These are phyloP conservation scores for Nebria ingens DNA, from an alignment of 1,140 invertebrate species.

Conservation along the genomic window DNA sequence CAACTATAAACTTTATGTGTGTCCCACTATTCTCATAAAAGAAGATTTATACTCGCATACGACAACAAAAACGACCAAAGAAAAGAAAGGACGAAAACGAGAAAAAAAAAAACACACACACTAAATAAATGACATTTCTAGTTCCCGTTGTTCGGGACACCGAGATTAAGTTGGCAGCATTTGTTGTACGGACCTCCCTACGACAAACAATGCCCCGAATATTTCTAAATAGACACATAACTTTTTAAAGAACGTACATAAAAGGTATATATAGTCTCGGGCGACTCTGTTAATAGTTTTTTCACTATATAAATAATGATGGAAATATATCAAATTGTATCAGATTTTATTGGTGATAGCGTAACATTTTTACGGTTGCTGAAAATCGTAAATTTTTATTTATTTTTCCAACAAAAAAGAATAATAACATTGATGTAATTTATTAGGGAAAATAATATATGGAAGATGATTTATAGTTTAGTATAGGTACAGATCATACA, in stretches of 20 bases:
- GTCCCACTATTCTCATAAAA: constrained; percentile 8
- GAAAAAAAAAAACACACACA: no score
- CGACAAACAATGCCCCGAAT: neutral
- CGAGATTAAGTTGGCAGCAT: constrained; percentile 4
- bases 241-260: neutral
- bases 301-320: neutral
- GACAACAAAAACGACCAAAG: constrained; percentile 1
- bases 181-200: constrained; percentile 2
- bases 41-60: constrained; percentile 6
- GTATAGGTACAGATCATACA: no score
- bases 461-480: no score
- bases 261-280: neutral
- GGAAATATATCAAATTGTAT: neutral
- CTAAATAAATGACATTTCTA: constrained; percentile 6
- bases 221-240: constrained; percentile 9
- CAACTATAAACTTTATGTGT: constrained; percentile 8
- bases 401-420: no score
- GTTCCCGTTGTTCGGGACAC: constrained; percentile 4
- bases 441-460: no score
- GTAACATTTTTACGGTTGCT: neutral
- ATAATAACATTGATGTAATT: no score
- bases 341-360: neutral
- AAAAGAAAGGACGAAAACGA: no score
- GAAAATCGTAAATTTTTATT: no score
- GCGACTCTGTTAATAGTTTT: neutral